Evolutionary conservation across 2,113 vertebrate genomes (phyloP).

Genomic region (Gymnorhina tibicen): DNA sequence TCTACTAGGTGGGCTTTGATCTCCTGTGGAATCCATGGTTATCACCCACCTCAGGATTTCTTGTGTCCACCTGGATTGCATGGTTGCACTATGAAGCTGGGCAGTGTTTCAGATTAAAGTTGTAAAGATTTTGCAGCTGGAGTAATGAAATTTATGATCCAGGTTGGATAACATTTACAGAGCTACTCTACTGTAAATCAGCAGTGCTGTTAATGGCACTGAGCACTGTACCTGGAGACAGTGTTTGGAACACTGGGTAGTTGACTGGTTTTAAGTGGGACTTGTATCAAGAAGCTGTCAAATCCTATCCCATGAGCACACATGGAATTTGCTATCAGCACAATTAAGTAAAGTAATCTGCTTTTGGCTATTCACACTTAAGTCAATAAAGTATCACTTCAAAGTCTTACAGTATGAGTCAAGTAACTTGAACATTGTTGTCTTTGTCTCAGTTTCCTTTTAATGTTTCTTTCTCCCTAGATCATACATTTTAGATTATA

Average conservation of each 20-base stretch:
- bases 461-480: neutral
- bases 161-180: neutral
- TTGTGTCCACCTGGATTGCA: neutral
- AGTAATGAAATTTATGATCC: neutral
- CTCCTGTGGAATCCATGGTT: neutral
- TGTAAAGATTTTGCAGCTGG: neutral
- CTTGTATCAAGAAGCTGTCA: neutral
- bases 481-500: neutral
- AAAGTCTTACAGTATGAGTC: neutral
- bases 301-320: neutral
- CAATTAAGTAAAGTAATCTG: neutral
- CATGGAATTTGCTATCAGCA: neutral
- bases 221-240: neutral
- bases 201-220: neutral
- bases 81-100: neutral
- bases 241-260: neutral
- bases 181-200: neutral
- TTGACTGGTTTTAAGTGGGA: neutral
- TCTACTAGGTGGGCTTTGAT: neutral
- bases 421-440: neutral
- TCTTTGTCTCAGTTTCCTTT: neutral
- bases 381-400: neutral
- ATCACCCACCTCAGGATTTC: neutral
- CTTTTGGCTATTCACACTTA: neutral
- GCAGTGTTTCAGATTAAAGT: neutral